Conservation (phyloP, 2,113 vertebrate genomes). For the Erythrocercus mccallii region DNA sequence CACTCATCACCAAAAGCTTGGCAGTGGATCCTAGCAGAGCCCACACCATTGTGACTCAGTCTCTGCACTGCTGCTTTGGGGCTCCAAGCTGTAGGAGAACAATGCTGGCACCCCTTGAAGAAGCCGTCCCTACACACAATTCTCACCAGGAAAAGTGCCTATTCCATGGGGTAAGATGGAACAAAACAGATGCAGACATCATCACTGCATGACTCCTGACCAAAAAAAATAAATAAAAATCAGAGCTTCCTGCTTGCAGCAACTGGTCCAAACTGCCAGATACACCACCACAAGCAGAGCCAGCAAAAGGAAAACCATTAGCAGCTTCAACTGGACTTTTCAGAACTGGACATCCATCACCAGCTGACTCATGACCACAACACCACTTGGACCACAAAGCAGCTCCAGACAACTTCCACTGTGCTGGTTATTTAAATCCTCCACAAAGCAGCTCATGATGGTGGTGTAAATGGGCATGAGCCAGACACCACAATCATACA, state of each 20-base stretch:
- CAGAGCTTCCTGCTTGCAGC: background rate
- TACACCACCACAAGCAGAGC: background rate
- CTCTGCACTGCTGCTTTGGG: background rate
- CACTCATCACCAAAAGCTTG: background rate
- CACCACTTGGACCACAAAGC: background rate
- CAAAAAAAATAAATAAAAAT: background rate
- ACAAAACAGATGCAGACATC: background rate
- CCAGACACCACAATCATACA: background rate
- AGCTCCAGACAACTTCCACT: background rate
- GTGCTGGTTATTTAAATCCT: background rate
- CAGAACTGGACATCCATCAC: background rate
- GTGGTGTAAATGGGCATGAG: background rate
- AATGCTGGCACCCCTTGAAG: constrained; percentile 41
- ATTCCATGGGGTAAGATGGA: background rate
- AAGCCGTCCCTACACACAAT: background rate
- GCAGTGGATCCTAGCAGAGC: background rate
- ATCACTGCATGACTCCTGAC: background rate
- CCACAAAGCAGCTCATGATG: background rate
- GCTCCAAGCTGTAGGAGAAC: constrained; percentile 3
- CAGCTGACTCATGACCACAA: background rate
- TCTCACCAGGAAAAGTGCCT: background rate
- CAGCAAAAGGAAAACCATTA: background rate
- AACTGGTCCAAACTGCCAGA: background rate
- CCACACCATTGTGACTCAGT: background rate
- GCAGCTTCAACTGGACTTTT: background rate